phyloP scores from a whole-genome alignment of 2,888 invertebrate species.

The Drosophila anomalata region DNA sequence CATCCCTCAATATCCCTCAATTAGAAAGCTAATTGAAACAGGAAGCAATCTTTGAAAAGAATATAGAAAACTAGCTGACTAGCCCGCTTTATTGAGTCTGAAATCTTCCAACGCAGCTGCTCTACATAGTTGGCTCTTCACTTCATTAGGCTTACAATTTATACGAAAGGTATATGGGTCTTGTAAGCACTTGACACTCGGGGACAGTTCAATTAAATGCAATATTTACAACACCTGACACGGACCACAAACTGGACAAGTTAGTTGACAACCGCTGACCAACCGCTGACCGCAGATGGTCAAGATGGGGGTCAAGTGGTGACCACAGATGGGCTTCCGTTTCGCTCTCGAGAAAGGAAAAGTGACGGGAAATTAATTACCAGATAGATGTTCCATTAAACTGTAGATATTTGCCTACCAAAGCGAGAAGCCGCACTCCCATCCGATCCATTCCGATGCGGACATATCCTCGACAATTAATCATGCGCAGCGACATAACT shows the following conservation, averaged over 20 bases:
- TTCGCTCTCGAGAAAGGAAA: slow-evolving; percentile 21
- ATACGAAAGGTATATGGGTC: slow-evolving; percentile 32
- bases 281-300: slow-evolving; percentile 48
- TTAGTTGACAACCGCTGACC: slow-evolving; percentile 49
- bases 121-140: not conserved
- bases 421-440: not conserved
- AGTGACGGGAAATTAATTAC: slow-evolving; percentile 64
- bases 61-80: not conserved
- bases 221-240: slow-evolving; percentile 69
- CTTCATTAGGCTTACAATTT: slow-evolving; percentile 44
- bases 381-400: slow-evolving; percentile 34
- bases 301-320: slow-evolving; percentile 42
- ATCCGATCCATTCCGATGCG: not conserved
- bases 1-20: not conserved
- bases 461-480: slow-evolving; percentile 65
- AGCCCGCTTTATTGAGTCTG: not conserved
- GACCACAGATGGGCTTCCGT: slow-evolving; percentile 50
- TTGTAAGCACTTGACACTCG: slow-evolving; percentile 32
- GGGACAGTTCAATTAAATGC: slow-evolving; percentile 71
- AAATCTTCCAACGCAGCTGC: not conserved
- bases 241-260: slow-evolving; percentile 70
- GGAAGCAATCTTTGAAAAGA: not conserved
- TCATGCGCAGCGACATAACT: slow-evolving; percentile 70
- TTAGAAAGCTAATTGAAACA: not conserved
- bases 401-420: slow-evolving; percentile 4